Percentiles rank a stretch among this genome's conserved stretches.
Evolutionary conservation across 30 jellyfish, hydroid and myxozoan species (phyloP).

Genomic region (Aurelia sp.): DNA sequence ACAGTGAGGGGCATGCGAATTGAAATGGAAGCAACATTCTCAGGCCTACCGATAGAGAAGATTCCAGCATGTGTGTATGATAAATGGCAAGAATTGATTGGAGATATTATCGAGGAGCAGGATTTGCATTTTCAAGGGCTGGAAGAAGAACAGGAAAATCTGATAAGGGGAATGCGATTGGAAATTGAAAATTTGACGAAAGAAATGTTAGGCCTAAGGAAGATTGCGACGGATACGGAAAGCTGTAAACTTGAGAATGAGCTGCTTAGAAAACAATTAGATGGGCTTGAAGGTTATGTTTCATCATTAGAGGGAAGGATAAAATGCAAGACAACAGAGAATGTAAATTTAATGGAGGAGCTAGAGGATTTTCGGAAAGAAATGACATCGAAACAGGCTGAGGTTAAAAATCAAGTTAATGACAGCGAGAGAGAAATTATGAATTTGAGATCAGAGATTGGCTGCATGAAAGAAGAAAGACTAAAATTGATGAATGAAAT

Average conservation of each 20-base stretch:
- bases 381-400: conserved; percentile 18
- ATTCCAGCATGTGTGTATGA: conserved; percentile 37
- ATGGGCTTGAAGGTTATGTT: conserved; percentile 55
- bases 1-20: conserved; percentile 16
- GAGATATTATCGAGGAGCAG: conserved; percentile 11
- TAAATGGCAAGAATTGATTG: conserved; percentile 31
- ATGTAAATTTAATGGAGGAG: conserved; percentile 33
- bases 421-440: conserved; percentile 1
- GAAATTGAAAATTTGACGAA: conserved; percentile 18
- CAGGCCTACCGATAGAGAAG: conserved; percentile 49
- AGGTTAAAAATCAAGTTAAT: neutral
- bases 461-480: neutral
- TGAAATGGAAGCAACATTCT: conserved; percentile 43
- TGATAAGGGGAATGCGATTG: conserved; percentile 16
- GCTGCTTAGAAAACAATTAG: conserved; percentile 23
- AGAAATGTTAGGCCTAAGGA: conserved; percentile 34
- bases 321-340: conserved; percentile 36
- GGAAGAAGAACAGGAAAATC: conserved; percentile 16
- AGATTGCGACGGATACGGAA: conserved; percentile 6
- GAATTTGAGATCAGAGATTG: neutral
- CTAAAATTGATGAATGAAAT: conserved; percentile 22
- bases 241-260: conserved; percentile 35
- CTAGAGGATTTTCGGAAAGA: conserved; percentile 7
- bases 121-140: conserved; percentile 1
- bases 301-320: conserved; percentile 50